Evolutionary conservation across 2,113 vertebrate genomes (phyloP).

Genomic region (Porphyrio hochstetteri): DNA sequence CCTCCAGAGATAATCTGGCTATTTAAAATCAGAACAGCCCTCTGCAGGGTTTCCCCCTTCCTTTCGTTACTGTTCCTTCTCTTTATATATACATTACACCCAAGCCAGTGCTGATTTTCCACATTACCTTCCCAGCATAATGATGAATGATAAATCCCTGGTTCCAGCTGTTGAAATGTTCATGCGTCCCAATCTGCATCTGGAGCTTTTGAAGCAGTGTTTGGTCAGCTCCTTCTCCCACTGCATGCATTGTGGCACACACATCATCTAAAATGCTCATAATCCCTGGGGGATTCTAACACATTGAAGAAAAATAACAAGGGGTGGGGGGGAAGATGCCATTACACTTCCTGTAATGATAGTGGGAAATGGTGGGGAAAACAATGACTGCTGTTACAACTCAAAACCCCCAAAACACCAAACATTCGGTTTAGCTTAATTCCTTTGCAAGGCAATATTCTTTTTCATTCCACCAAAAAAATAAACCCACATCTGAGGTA

Average conservation of each 20-base stretch:
- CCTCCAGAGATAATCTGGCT: background rate
- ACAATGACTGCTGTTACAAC: background rate
- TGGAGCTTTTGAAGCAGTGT: constrained; percentile 96
- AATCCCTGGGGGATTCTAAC: constrained; percentile 92
- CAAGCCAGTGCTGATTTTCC: background rate
- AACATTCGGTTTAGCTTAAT: background rate
- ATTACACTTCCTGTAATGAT: background rate
- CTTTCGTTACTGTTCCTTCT: background rate
- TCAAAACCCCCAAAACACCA: background rate
- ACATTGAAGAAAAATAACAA: background rate
- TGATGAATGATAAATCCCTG: constrained; percentile 99
- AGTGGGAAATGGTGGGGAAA: background rate
- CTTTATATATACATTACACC: background rate
- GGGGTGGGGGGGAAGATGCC: too few relatives aligned
- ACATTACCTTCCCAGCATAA: constrained; percentile 93
- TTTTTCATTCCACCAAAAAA: background rate
- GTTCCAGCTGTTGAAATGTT: constrained; percentile 99
- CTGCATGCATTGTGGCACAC: constrained; percentile 97
- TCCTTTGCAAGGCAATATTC: background rate
- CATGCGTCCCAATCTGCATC: constrained; percentile 93
- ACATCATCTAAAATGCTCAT: constrained; percentile 98
- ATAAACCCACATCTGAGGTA: background rate
- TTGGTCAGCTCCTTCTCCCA: constrained; percentile 95
- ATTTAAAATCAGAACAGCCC: background rate
- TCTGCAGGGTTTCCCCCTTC: background rate